Conservation (phyloP, 2,797 vertebrate species). For the Anabas testudineus region DNA sequence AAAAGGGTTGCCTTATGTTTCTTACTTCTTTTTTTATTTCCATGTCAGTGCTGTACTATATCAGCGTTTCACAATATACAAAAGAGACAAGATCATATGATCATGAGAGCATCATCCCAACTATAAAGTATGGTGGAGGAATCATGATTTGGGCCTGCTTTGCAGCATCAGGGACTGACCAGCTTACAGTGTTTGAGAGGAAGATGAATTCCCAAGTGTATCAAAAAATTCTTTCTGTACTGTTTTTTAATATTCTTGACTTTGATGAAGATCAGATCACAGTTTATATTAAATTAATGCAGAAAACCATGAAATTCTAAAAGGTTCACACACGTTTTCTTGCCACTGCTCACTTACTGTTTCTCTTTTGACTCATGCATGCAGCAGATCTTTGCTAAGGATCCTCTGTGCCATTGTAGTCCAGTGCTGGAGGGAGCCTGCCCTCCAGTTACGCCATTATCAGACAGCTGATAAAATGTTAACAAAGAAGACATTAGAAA, state of each 20-base stretch:
- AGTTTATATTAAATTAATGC: too few species aligned
- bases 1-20: slow-evolving; percentile 61
- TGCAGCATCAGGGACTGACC: too few species aligned
- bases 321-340: too few species aligned
- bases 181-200: too few species aligned
- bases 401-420: slow-evolving; percentile 58
- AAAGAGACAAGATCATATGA: slow-evolving; percentile 19
- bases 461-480: slow-evolving; percentile 77
- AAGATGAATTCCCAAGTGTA: too few species aligned
- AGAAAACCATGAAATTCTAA: too few species aligned
- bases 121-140: too few species aligned
- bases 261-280: too few species aligned
- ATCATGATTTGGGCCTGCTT: too few species aligned
- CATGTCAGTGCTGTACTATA: slow-evolving; percentile 2
- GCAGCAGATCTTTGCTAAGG: slow-evolving; percentile 52
- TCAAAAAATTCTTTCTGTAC: too few species aligned
- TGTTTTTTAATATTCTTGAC: too few species aligned
- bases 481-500: slow-evolving; percentile 84
- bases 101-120: too few species aligned
- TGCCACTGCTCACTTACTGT: slow-evolving; percentile 28
- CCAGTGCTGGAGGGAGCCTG: slow-evolving; percentile 68
- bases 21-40: slow-evolving; percentile 38
- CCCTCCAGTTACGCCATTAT: slow-evolving; percentile 76
- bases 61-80: slow-evolving; percentile 24
- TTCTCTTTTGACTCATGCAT: slow-evolving; percentile 45